Evolutionary conservation across 1,140 invertebrate genomes (phyloP).

Genomic region (Chironomus striatipennis): DNA sequence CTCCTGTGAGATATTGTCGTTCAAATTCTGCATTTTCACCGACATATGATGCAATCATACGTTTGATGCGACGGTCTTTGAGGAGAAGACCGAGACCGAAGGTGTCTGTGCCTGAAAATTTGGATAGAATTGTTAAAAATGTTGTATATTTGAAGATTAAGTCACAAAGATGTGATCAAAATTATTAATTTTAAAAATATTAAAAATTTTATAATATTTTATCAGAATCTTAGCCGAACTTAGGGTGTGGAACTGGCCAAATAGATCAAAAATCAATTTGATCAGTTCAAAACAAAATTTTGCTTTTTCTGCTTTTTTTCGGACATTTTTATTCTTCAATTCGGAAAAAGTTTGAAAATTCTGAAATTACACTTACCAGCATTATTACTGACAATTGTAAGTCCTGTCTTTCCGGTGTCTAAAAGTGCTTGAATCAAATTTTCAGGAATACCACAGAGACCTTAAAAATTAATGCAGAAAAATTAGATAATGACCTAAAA

Average conservation of each 20-base stretch:
- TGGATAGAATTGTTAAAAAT: no score
- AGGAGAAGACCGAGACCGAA: slow-evolving; percentile 89
- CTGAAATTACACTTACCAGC: neutral
- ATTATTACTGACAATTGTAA: slow-evolving; percentile 73
- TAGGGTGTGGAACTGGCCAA: no score
- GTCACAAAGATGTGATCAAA: no score
- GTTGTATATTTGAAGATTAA: neutral
- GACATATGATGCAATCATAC: slow-evolving; percentile 96
- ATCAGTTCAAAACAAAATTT: no score
- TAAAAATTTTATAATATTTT: no score
- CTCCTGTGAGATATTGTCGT: slow-evolving; percentile 82
- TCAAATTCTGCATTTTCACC: slow-evolving; percentile 98
- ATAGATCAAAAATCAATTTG: no score
- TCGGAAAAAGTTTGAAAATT: neutral
- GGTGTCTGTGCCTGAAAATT: slow-evolving; percentile 71
- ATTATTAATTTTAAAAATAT: no score
- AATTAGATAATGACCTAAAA: no score
- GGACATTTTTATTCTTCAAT: neutral
- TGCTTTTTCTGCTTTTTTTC: no score
- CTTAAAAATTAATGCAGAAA: no score
- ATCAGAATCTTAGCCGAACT: no score
- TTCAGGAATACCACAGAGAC: slow-evolving; percentile 97
- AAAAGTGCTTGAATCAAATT: slow-evolving; percentile 84
- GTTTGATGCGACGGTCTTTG: slow-evolving; percentile 72
- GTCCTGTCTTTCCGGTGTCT: slow-evolving; percentile 59